Evolutionary conservation across 2,888 invertebrate genomes (phyloP).

Genomic region (Uropetala carovei): DNA sequence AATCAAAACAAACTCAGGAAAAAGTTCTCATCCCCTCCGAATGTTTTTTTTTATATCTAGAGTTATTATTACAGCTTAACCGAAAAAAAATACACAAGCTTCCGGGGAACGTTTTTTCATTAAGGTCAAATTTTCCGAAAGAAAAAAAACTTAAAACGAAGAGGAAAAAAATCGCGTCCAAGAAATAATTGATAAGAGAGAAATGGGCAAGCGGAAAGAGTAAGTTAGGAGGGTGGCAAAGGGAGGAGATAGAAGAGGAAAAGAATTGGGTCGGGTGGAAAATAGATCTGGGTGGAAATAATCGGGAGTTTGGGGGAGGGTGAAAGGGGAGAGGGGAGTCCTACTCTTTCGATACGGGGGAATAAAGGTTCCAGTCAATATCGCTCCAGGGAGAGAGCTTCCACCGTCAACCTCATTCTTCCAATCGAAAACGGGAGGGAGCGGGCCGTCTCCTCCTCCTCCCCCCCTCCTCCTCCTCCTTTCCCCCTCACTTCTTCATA

Average conservation of each 20-base stretch:
- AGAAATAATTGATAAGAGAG: no score
- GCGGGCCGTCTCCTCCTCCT: not conserved
- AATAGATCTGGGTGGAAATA: not conserved
- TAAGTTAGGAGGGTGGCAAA: not conserved
- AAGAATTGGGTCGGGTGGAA: not conserved
- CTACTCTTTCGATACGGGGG: not conserved
- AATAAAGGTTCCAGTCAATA: not conserved
- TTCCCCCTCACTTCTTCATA: not conserved
- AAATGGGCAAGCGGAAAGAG: not conserved
- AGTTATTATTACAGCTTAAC: no score
- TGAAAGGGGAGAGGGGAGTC: no score
- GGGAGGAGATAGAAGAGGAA: not conserved
- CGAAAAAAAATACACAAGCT: no score
- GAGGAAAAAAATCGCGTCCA: no score
- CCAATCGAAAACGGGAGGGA: not conserved
- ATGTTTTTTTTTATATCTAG: no score
- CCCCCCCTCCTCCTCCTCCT: not conserved
- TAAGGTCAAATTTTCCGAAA: no score
- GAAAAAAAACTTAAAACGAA: no score
- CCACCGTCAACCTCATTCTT: not conserved
- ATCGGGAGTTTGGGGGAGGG: not conserved
- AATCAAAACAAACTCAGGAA: no score
- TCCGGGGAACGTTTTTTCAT: no score
- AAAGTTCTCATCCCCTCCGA: no score
- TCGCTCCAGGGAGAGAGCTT: not conserved